These are phyloP conservation scores for Brachionus paranguensis DNA, from an alignment of 1,140 invertebrate species.

Conservation along the genomic window DNA sequence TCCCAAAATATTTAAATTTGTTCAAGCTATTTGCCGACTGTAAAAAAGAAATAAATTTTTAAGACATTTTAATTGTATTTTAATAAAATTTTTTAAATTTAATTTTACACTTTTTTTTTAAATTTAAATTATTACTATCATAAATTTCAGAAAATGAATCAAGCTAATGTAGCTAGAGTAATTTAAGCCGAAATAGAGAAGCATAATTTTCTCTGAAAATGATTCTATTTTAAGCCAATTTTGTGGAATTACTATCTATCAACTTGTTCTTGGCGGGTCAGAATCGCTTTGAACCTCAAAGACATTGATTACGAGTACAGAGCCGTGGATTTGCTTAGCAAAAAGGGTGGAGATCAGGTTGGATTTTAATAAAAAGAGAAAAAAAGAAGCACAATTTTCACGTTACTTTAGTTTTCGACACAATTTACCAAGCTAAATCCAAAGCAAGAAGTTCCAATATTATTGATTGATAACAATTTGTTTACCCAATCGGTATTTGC, in stretches of 20 bases:
- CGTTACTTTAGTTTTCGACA: constrained; percentile 42
- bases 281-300: constrained; percentile 83
- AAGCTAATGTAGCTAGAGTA: constrained; percentile 45
- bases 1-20: background rate
- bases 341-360: constrained; percentile 60
- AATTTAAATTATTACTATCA: background rate
- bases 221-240: constrained; percentile 78
- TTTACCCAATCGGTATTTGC: constrained; percentile 27
- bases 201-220: constrained; percentile 82
- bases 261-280: constrained; percentile 80
- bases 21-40: background rate
- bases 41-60: constrained; percentile 12
- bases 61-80: background rate
- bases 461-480: background rate
- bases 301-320: constrained; percentile 89
- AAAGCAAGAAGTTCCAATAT: constrained; percentile 35
- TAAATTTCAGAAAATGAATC: constrained; percentile 53
- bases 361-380: background rate
- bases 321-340: constrained; percentile 73
- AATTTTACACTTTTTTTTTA: background rate
- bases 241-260: constrained; percentile 85
- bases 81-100: constrained; percentile 21
- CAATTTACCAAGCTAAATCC: constrained; percentile 25
- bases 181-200: constrained; percentile 87
- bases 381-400: background rate